Percentiles rank a stretch among this genome's conserved stretches.
Conservation (phyloP, 1,140 invertebrate species). For the Dinothrombium tinctorium region DNA sequence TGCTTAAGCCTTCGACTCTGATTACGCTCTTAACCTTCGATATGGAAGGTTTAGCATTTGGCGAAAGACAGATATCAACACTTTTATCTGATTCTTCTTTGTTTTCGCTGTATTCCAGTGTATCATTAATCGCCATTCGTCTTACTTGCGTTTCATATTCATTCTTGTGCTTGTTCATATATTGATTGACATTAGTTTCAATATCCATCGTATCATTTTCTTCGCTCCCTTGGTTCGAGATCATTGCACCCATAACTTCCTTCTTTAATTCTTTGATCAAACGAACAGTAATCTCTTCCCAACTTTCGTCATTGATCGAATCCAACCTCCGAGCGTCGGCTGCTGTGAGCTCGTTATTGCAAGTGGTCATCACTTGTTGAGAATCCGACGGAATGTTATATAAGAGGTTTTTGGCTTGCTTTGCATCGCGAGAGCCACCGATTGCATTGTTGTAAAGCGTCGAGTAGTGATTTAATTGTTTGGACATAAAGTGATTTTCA, state of each 20-base stretch:
- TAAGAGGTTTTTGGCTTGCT: too few relatives aligned
- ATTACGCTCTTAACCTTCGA: too few relatives aligned
- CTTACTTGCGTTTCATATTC: not conserved
- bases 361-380: too few relatives aligned
- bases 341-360: too few relatives aligned
- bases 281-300: constrained; percentile 5
- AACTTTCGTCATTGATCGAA: constrained; percentile 2
- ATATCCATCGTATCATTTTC: not conserved
- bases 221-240: not conserved
- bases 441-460: too few relatives aligned
- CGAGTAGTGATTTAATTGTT: too few relatives aligned
- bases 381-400: too few relatives aligned
- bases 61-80: not conserved
- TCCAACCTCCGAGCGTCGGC: not conserved
- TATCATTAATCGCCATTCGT: not conserved
- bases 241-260: not conserved
- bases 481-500: too few relatives aligned
- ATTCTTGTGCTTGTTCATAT: not conserved
- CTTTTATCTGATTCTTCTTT: not conserved
- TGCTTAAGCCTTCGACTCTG: not conserved
- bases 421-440: too few relatives aligned
- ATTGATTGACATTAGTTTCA: not conserved
- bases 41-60: too few relatives aligned
- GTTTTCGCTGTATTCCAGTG: not conserved
- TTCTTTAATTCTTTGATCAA: not conserved